Evolutionary conservation across 2,888 invertebrate species (phyloP).

Genomic region (Allygus modestus): DNA sequence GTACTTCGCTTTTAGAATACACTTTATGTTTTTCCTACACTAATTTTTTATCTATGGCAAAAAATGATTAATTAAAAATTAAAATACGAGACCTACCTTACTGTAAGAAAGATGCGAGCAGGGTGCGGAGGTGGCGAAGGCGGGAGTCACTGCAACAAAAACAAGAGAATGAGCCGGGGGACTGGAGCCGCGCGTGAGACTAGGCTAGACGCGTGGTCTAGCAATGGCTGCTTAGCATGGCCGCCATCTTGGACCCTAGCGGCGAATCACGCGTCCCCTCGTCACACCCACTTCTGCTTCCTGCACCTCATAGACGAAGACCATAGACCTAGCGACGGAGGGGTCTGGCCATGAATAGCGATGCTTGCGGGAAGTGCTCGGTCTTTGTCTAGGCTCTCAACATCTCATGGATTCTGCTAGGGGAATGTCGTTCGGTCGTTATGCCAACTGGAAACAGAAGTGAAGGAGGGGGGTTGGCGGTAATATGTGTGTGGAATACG

Average conservation of each 20-base stretch:
- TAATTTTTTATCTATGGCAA: too few species aligned
- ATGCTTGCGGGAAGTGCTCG: neutral
- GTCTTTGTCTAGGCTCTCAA: neutral
- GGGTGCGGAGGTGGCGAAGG: neutral
- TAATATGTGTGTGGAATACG: too few species aligned
- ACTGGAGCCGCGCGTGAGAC: neutral
- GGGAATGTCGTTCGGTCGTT: too few species aligned
- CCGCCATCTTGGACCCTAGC: slow-evolving; percentile 27
- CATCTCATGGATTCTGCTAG: neutral
- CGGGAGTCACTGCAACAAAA: slow-evolving; percentile 11
- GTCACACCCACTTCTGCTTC: neutral
- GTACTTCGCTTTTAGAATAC: too few species aligned
- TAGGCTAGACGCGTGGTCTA: slow-evolving; percentile 26
- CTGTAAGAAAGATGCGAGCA: slow-evolving; percentile 33
- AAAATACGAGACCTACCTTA: slow-evolving; percentile 19
- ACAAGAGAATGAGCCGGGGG: neutral
- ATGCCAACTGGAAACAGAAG: too few species aligned
- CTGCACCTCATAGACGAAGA: neutral
- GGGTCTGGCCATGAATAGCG: neutral
- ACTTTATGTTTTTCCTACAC: too few species aligned
- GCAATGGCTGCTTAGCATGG: neutral
- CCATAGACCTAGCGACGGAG: neutral
- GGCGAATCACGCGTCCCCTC: slow-evolving; percentile 1
- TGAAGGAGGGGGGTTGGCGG: too few species aligned
- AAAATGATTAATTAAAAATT: too few species aligned